Conservation (phyloP, 2,888 invertebrate species). For the Drosophila phalerata region DNA sequence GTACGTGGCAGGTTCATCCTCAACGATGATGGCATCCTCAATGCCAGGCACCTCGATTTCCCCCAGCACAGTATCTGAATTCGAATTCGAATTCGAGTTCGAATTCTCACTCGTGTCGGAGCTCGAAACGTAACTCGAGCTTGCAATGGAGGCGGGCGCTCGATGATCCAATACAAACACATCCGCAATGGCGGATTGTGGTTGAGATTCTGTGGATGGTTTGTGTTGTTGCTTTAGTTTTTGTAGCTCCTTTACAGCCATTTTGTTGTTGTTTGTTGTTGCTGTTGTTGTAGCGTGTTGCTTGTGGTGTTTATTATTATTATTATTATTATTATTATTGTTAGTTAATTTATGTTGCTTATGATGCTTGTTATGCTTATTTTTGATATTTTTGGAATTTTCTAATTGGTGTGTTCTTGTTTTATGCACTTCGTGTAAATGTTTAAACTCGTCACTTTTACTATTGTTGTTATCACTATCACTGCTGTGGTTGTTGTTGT, state of each 20-base stretch:
- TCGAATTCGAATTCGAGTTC: slow-evolving; percentile 12
- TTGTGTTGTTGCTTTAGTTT: slow-evolving; percentile 42
- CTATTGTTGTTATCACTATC: slow-evolving; percentile 58
- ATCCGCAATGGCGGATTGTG: slow-evolving; percentile 47
- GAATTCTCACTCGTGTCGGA: neutral
- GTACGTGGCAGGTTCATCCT: slow-evolving; percentile 77
- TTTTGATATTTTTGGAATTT: slow-evolving; percentile 75
- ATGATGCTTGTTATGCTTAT: slow-evolving; percentile 56
- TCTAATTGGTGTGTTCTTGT: slow-evolving; percentile 81
- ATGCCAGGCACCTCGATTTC: slow-evolving; percentile 64
- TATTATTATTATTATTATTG: slow-evolving; percentile 55
- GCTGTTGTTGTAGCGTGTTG: slow-evolving; percentile 24
- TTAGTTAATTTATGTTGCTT: slow-evolving; percentile 55
- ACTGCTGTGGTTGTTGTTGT: slow-evolving; percentile 62
- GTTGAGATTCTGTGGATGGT: slow-evolving; percentile 47
- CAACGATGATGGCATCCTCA: slow-evolving; percentile 63
- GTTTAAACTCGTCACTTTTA: slow-evolving; percentile 71
- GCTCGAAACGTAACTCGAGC: neutral
- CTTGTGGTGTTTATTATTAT: slow-evolving; percentile 53
- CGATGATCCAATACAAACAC: slow-evolving; percentile 51
- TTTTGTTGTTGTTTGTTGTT: slow-evolving; percentile 55
- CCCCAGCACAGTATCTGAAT: slow-evolving; percentile 60
- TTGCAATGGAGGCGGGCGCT: slow-evolving; percentile 11
- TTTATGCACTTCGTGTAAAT: slow-evolving; percentile 78
- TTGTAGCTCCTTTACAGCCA: slow-evolving; percentile 65